Percentiles rank a stretch among this genome's conserved stretches.
phyloP scores from a whole-genome alignment of 2,888 invertebrate species.

The Folsomia manolachei region DNA sequence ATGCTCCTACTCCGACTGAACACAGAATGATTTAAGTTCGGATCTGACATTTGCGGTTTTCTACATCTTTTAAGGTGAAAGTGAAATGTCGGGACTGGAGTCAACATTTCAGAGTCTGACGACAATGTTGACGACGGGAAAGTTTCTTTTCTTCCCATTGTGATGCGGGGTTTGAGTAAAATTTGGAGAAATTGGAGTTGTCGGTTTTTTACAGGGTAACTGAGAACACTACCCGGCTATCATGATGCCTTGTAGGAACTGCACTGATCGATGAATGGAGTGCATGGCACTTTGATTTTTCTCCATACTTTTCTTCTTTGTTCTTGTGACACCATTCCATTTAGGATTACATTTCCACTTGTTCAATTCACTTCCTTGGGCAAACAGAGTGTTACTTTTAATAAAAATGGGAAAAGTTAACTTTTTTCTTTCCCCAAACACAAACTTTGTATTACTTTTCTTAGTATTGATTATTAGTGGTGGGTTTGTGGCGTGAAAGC shows the following conservation, averaged over 20 bases:
- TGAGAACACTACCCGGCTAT: not conserved
- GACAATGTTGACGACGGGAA: not conserved
- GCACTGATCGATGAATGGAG: not conserved
- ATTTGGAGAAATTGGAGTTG: not conserved
- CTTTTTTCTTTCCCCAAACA: not conserved
- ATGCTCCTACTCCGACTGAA: conserved; percentile 39
- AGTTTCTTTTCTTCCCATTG: not conserved
- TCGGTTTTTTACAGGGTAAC: not conserved
- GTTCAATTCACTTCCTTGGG: not conserved
- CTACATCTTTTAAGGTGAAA: not conserved
- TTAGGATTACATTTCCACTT: not conserved
- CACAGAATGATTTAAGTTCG: conserved; percentile 34
- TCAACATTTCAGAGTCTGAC: not conserved
- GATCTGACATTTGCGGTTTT: conserved; percentile 15
- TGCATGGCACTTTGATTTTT: not conserved
- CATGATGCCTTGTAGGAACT: not conserved
- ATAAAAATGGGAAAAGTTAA: not conserved
- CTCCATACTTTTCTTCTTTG: not conserved
- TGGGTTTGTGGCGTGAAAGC: not conserved
- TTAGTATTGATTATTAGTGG: not conserved
- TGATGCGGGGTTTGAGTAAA: not conserved
- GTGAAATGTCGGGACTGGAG: not conserved
- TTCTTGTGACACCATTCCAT: not conserved
- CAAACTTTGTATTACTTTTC: not conserved
- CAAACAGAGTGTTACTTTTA: not conserved